These are phyloP conservation scores for Dinoponera quadriceps DNA, from an alignment of 1,140 invertebrate species.

Conservation along the genomic window DNA sequence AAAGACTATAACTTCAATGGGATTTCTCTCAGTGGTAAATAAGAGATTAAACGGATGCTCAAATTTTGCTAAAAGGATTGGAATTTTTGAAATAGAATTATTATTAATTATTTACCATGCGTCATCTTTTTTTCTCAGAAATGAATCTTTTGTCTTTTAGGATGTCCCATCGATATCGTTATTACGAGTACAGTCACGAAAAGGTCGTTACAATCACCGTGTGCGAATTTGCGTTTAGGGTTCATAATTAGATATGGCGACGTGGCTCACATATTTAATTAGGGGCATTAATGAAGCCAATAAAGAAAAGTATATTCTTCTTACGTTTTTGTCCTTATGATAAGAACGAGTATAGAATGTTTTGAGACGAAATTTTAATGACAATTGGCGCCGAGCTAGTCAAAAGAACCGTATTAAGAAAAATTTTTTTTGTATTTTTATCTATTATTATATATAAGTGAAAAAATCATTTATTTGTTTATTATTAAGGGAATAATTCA, in stretches of 20 bases:
- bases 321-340: background rate
- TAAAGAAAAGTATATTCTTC: background rate
- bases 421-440: too few relatives aligned
- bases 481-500: too few relatives aligned
- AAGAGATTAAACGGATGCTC: too few relatives aligned
- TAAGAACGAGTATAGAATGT: background rate
- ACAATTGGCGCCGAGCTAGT: background rate
- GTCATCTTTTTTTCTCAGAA: constrained; percentile 1
- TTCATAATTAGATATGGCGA: constrained; percentile 19
- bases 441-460: too few relatives aligned
- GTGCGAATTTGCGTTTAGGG: constrained; percentile 18
- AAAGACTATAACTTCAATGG: too few relatives aligned
- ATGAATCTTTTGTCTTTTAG: background rate
- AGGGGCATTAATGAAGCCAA: constrained; percentile 2
- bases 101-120: too few relatives aligned
- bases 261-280: constrained; percentile 48
- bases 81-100: background rate
- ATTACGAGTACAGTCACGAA: constrained; percentile 54
- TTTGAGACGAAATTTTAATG: background rate
- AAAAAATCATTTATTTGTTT: too few relatives aligned
- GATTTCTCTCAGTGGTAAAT: too few relatives aligned
- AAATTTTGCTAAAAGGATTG: too few relatives aligned
- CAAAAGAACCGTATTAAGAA: background rate
- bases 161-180: background rate
- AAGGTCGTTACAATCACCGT: constrained; percentile 34